Evolutionary conservation across 2,888 invertebrate genomes (phyloP).

Genomic region (Latheticus oryzae): DNA sequence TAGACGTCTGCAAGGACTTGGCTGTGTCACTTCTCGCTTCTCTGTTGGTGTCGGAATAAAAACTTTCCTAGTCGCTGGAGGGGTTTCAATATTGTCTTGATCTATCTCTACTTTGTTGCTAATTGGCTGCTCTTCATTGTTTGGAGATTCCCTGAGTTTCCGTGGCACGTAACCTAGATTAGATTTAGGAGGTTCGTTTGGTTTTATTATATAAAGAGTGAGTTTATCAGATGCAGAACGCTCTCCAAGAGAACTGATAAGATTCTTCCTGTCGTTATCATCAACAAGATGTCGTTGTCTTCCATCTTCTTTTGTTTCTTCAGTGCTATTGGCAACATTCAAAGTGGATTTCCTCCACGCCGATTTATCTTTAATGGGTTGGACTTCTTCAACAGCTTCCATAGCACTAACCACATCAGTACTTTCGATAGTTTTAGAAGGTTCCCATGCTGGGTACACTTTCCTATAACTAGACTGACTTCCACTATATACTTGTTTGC

Average conservation of each 20-base stretch:
- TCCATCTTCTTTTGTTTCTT: constrained; percentile 73
- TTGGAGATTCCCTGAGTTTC: constrained; percentile 47
- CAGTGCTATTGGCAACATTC: constrained; percentile 73
- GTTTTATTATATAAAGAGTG: constrained; percentile 71
- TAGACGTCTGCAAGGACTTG: constrained; percentile 71
- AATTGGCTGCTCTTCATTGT: constrained; percentile 51
- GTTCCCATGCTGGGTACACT: constrained; percentile 83
- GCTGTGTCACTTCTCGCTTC: constrained; percentile 64
- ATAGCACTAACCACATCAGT: constrained; percentile 86
- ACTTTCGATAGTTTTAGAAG: constrained; percentile 81
- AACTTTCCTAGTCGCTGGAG: constrained; percentile 80
- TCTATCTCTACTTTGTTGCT: constrained; percentile 85
- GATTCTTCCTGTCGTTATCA: constrained; percentile 66
- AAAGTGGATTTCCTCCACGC: constrained; percentile 80
- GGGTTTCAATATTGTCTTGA: constrained; percentile 91
- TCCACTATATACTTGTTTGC: constrained; percentile 69
- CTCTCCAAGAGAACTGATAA: constrained; percentile 70
- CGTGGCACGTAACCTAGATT: constrained; percentile 42
- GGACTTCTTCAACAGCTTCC: constrained; percentile 86
- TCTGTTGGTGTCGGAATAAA: constrained; percentile 74
- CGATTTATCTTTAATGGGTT: constrained; percentile 81
- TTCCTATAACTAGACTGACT: constrained; percentile 69
- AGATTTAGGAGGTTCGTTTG: constrained; percentile 53
- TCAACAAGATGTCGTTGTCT: constrained; percentile 64
- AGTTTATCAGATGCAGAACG: constrained; percentile 68